Base-by-base conservation (phyloP, 1,140 invertebrate genomes). In the Trissolcus basalis region DNA sequence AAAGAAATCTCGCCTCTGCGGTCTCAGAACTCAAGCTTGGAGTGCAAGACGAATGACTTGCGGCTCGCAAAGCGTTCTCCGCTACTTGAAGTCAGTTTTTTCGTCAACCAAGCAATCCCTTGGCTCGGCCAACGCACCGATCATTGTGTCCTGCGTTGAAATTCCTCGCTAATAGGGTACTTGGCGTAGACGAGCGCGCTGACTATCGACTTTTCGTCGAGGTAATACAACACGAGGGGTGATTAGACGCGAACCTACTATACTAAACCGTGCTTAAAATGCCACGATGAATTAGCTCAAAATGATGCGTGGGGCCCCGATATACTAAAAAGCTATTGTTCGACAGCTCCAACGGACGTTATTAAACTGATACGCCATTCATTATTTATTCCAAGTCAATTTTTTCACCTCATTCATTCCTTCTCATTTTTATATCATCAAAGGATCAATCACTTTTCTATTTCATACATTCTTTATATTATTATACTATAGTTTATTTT, bases 81-180 rank as follows among this genome's bases (percentile, higher is more conserved):
- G 79, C 82, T 85, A 83, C 83, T 83, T 80, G 65, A 83, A 83
- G 78, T 81, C 78, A 82, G 79, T 80, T 81, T 82, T 78, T 81
- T 83, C 77, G 73, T 60, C 47, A 41, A 33, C 10, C 55, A 33
- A 39, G n/a, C 55, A 55, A 58, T 74, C 61, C 41, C 54, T 73
- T 69, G 64, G 43, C 58, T 55, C 59, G 53, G 11, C 60, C 56
- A 68, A 60, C 58, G 63, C 70, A 53, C 65, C 64, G 63, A 74
- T 78, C 58, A 81, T 81, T 80, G 74, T 81, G 69, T 77, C 70
- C 73, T 74, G 70, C 77, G 80, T 82, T 77, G 79, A 80, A 82
- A 83, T 83, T 83, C 83, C 77, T 80, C 60, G 80, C 82, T 84
- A 84, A 84, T 83, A 82, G 82, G 80, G 69, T 77, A 81, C 77